Evolutionary conservation across 2,888 invertebrate genomes (phyloP), one percentile per base, ranked within the genome.

Genomic region (Cremastinae sp.): DNA sequence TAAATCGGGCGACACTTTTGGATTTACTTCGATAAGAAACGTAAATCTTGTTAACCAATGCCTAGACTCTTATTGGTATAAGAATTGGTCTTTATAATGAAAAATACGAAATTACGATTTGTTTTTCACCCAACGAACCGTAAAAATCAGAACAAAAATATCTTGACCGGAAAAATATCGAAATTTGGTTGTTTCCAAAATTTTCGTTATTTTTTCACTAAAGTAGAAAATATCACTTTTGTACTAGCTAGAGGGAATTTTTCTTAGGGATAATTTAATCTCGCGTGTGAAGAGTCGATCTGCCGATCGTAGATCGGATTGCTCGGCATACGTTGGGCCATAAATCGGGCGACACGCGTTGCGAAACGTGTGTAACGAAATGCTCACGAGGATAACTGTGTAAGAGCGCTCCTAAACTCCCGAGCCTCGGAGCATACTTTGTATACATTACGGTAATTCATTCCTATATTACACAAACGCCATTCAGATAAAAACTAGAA

Each of bases 331-430:
- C 45, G 20, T 16, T 43, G 62, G 71, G 70, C 74, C 76, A 80
- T 80, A 80, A 80, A 80, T 80, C 78, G 74, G 69, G 73, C 49
- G 72, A 72, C 75, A 65, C 75, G 76, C 76, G 72, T 78, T 72
- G 75, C 71, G 72, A 72, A 78, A 72, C 53, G 47, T 5, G 2
- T 28, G 28, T 28, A 28, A 28, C 55, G 9, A 22, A 7, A 10
- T 2, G 61, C 59, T 66, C 39, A n/a, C 18, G 14, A 9, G 56
- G 55, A 51, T 49, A 51, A 49, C 14, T 18, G 28, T 7, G 12
- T 20, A n/a, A 45, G 39, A 20, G 45, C 56, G 35, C 64, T 62
- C 58, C 62, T 56, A 69, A 74, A 74, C 49, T 28, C 51, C 12
- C 35, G 37, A 49, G 43, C 18, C 28, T 35, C 28, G n/a, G 47